phyloP scores from a whole-genome alignment of 1,140 invertebrate genomes.

The Macrobrachium nipponense region DNA sequence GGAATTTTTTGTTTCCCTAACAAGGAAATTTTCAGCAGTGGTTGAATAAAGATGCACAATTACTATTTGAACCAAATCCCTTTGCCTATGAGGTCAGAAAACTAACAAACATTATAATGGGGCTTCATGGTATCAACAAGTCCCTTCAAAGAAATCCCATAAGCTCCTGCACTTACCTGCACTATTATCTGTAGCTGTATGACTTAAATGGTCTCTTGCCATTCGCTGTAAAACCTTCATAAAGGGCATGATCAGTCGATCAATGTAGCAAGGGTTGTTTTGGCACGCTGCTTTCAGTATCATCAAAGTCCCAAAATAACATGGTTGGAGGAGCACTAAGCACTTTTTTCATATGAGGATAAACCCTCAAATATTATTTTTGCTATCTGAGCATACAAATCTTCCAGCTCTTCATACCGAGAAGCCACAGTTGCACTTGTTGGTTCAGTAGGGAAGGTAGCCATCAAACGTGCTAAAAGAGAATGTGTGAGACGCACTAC shows the following conservation, averaged over 20 bases:
- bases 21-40: no score
- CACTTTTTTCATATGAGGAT: slow-evolving; percentile 87
- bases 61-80: no score
- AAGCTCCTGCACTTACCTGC: slow-evolving; percentile 15
- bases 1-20: no score
- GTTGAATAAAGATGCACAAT: no score
- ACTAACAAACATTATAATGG: no score
- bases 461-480: slow-evolving; percentile 87
- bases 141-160: neutral
- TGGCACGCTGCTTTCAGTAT: slow-evolving; percentile 94
- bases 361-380: slow-evolving; percentile 91
- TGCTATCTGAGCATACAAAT: slow-evolving; percentile 86
- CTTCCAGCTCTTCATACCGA: slow-evolving; percentile 91
- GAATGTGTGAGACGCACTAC: slow-evolving; percentile 89
- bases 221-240: slow-evolving; percentile 92
- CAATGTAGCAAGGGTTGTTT: slow-evolving; percentile 91
- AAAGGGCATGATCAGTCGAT: slow-evolving; percentile 87
- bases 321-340: slow-evolving; percentile 79
- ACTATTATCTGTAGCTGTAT: slow-evolving; percentile 68
- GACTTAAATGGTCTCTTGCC: slow-evolving; percentile 85
- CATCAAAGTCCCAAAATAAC: slow-evolving; percentile 93
- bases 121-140: no score
- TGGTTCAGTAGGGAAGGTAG: slow-evolving; percentile 91
- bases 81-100: no score
- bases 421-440: slow-evolving; percentile 80